Evolutionary conservation across 2,797 vertebrate species (phyloP).

Genomic region (Chanos chanos): DNA sequence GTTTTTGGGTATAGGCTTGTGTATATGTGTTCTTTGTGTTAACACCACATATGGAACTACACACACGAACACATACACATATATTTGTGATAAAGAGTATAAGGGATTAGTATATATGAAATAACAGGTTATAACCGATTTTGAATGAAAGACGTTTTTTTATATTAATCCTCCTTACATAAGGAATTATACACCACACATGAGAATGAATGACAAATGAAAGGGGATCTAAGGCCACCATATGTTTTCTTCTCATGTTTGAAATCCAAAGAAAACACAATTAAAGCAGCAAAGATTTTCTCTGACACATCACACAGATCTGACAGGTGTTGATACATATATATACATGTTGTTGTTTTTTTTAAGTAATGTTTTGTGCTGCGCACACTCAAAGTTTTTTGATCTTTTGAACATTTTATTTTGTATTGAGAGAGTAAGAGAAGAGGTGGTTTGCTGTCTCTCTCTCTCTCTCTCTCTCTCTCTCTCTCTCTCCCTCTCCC

Average conservation of each 20-base stretch:
- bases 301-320: too few relatives aligned
- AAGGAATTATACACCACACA: conserved; percentile 23
- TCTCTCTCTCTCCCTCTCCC: not conserved
- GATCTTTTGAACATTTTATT: conserved; percentile 24
- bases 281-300: too few relatives aligned
- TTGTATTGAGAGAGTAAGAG: conserved; percentile 26
- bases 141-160: not conserved
- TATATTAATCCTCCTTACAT: conserved; percentile 7
- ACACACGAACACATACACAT: not conserved
- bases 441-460: conserved; percentile 20
- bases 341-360: too few relatives aligned
- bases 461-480: not conserved
- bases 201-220: conserved; percentile 36
- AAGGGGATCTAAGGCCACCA: conserved; percentile 39
- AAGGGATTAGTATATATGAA: not conserved
- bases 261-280: too few relatives aligned
- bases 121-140: not conserved
- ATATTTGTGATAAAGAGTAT: not conserved
- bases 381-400: conserved; percentile 21
- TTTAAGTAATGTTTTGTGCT: conserved; percentile 37
- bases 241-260: conserved; percentile 45
- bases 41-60: not conserved
- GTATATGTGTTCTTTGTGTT: not conserved
- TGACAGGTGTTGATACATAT: too few relatives aligned
- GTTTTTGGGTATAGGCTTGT: not conserved